These are phyloP conservation scores for Diadema setosum DNA, from an alignment of 35 echinoderm and acorn worm genomes.

Conservation along the genomic window DNA sequence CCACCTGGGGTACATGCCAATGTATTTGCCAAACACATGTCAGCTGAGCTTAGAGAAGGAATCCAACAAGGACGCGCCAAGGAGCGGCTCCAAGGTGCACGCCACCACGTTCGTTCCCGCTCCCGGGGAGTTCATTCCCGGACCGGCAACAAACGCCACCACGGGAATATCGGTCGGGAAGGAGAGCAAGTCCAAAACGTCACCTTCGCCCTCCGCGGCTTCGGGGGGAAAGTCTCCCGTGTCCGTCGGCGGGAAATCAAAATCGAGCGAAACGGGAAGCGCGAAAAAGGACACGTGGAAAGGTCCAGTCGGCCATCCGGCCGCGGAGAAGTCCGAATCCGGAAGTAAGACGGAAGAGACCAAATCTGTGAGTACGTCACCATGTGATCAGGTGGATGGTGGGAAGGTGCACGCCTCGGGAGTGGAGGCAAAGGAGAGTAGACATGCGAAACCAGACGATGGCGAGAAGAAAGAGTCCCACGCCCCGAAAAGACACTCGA, in stretches of 20 bases:
- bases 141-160: constrained; percentile 62
- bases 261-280: not conserved
- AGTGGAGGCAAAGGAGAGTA: not conserved
- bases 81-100: constrained; percentile 85
- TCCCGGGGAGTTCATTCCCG: constrained; percentile 87
- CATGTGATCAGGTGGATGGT: not conserved
- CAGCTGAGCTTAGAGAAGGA: constrained; percentile 83
- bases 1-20: constrained; percentile 41
- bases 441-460: not conserved
- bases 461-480: not conserved
- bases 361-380: not conserved
- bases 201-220: not conserved
- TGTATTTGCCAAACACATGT: constrained; percentile 84
- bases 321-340: not conserved
- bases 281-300: constrained; percentile 2
- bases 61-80: constrained; percentile 51
- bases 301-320: not conserved
- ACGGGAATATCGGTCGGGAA: constrained; percentile 3
- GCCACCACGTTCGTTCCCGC: constrained; percentile 94
- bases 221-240: not conserved
- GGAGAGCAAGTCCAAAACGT: constrained; percentile 37
- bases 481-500: not conserved
- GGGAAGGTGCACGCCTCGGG: not conserved
- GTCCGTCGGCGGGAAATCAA: not conserved
- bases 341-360: not conserved